Evolutionary conservation across 2,888 invertebrate species (phyloP), one percentile per base, ranked within the genome.

Genomic region (Lithophane socia): DNA sequence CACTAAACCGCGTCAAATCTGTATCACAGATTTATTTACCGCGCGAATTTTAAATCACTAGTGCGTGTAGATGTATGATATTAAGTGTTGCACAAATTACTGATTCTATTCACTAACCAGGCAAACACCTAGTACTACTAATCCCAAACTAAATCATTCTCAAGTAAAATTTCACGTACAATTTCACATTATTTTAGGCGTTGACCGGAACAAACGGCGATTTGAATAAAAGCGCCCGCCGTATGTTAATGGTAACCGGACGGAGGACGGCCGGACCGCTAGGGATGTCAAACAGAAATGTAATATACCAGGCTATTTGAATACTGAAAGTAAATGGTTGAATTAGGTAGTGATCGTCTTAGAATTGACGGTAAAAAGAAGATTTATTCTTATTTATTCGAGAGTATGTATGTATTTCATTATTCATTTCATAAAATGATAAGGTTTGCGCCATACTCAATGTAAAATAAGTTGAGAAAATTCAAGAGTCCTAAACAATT

Each of bases 241-340:
- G 87, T 88, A 88, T 87, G 88, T 87, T 89, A 92, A 92, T 90
- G 90, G 90, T 79, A 83, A 89, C 91, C 90, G 91, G 91, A 89
- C 86, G 86, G 82, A 73, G 75, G 77, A 81, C 82, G 80, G 83
- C 81, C 83, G 77, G 86, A 56, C 73, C 68, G 63, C 63, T 69
- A 88, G 87, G 88, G 89, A 71, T 86, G 86, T 77, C 79, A 79
- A 81, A 73, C 80, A 60, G 58, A 84, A 79, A 79, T 73, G 69
- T 83, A 67, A 72, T 82, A 85, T 75, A 71, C 71, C 58, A 29
- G 37, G 60, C 21, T 72, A 73, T 68, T 67, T 75, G 67, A 76
- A 85, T 77, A 68, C 56, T 63, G 75, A 66, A 76, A 70, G 42
- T 67, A 77, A 82, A 85, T 75, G 65, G 77, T 61, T 5, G 47